Evolutionary conservation across 2,888 invertebrate species (phyloP), one percentile per base, ranked within the genome.

Genomic region (Cryptus armator): DNA sequence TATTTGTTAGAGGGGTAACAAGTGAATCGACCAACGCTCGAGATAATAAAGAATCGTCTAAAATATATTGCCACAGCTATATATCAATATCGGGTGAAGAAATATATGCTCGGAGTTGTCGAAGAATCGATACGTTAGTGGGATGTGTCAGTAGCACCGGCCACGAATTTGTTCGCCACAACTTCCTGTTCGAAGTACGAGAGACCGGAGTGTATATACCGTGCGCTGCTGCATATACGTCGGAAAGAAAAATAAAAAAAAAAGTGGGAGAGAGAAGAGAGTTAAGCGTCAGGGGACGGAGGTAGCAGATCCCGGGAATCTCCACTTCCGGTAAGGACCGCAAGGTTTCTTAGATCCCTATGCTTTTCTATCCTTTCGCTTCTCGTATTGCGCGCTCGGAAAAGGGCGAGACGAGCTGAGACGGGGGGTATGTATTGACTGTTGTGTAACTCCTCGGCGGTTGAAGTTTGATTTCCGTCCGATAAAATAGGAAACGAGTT

Each of bases 121-220:
- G 62, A 46, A 74, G 74, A 74, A 74, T 62, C 74, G 74, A 74
- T 74, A 74, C 62, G 74, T 74, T 62, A 74, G 74, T 62, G 74
- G 37, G 62, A 74, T 59, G 74, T 74, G 74, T 74, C 74, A 74
- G 59, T 24, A 62, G 62, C 74, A 74, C 74, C 74, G 74, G 74
- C 46, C 74, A 59, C 74, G 74, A 74, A 74, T 74, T 74, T 62
- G 74, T 74, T 74, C 59, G 74, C 74, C 74, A 24, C 74, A 74
- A 74, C 74, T 74, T 74, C 62, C 74, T 32, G 59, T 24, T 59
- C n/a, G 74, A 74, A 59, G 74, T 62, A 48, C 59, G 74, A 29
- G 59, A 72, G 56, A 56, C 32, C 59, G 12, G 59, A n/a, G 56
- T 59, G 29, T 59, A 16, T 59, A 59, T 59, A 29, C 29, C 12